Base-by-base conservation (phyloP, 53 echinoderm and acorn worm genomes). In the Luidia sarsii region DNA sequence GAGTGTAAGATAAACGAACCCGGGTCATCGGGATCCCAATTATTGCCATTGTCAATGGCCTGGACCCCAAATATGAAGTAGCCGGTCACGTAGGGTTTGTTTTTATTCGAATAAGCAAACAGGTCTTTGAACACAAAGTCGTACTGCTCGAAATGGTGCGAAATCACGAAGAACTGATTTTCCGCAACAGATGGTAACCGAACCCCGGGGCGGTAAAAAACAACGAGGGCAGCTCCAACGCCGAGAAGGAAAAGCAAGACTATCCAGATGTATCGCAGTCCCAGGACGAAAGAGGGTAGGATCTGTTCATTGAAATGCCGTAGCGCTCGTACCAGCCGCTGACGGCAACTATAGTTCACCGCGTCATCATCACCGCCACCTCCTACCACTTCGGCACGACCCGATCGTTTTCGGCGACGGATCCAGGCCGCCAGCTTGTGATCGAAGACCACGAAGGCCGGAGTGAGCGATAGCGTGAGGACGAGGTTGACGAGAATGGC, bases 141-240 rank as follows among this genome's bases (percentile, higher is more conserved):
- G 14, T 92, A 94, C 48, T 80, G 91, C 32, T 94, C 95, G 10
- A 94, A 82, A n/a, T 55, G 75, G 50, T 94, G 86, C 15, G 64
- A 49, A 5, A 30, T 23, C 4, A 56, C 34, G 29, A 94, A 83
- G 11, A 92, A 62, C 39, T 91, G 95, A 31, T 89, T 82, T 39
- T 87, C 83, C 16, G 79, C 54, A 23, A 67, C 37, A 7, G 84
- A 48, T 0, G 95, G 95, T 9, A 94, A 83, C 10, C 70, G 53
- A 33, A 94, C 80, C 15, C 67, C 68, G 14, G 95, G 95, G 3
- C 33, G 33, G 14, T 67, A 55, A 48, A 91, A 92, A 3, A 92
- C 59, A 6, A 87, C 72, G 22, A 80, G 52, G 5, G 64, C 77
- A 1, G 89, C 95, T 13, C 71, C 92, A 35, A 83, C 36, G 24